Evolutionary conservation across 1,140 invertebrate species (phyloP).

Genomic region (Drosophila cardini): DNA sequence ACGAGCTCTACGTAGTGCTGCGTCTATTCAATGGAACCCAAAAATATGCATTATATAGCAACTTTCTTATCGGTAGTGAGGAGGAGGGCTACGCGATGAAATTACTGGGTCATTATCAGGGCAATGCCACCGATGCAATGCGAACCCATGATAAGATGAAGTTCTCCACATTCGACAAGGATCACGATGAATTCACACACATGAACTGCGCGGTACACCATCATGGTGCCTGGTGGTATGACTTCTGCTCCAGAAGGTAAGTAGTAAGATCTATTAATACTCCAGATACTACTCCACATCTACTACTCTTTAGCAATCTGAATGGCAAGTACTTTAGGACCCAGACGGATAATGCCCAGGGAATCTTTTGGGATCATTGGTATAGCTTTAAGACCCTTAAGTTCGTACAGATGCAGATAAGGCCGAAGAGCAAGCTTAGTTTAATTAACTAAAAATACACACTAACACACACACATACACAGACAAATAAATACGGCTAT

Average conservation of each 20-base stretch:
- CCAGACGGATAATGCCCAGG: conserved; percentile 48
- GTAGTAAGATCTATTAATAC: not conserved
- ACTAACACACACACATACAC: no score
- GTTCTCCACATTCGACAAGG: conserved; percentile 84
- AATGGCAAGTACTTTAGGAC: conserved; percentile 68
- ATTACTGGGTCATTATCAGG: conserved; percentile 86
- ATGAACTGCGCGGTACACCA: conserved; percentile 87
- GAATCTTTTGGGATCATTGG: conserved; percentile 69
- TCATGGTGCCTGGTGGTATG: conserved; percentile 89
- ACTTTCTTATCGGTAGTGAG: conserved; percentile 88
- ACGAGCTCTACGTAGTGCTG: conserved; percentile 88
- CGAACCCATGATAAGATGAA: conserved; percentile 74
- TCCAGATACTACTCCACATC: not conserved
- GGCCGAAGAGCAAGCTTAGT: conserved; percentile 58
- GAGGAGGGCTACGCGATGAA: conserved; percentile 88
- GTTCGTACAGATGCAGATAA: conserved; percentile 68
- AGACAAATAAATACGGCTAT: not conserved
- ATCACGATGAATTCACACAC: conserved; percentile 88
- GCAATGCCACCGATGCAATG: conserved; percentile 67
- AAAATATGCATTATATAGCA: conserved; percentile 87
- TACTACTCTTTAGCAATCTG: conserved; percentile 51
- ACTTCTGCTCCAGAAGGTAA: conserved; percentile 80
- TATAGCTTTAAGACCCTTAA: conserved; percentile 66
- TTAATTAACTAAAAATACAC: conserved; percentile 14
- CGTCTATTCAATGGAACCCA: conserved; percentile 86